phyloP scores from a whole-genome alignment of 2,797 vertebrate species.

The Rhadinocentrus ornatus region DNA sequence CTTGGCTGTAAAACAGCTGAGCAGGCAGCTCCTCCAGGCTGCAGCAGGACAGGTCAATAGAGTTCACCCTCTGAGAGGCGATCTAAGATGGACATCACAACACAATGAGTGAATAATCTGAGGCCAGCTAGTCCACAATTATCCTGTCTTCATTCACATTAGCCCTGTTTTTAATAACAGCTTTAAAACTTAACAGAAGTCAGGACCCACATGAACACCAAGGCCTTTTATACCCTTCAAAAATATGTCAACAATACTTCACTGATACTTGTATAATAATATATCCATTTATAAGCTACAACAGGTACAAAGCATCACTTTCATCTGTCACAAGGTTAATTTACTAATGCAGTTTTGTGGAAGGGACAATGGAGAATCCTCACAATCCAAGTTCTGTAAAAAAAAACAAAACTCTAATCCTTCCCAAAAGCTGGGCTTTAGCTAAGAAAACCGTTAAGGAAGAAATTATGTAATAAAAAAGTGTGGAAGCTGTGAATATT shows the following conservation, averaged over 20 bases:
- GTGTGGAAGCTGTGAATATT: too few species aligned
- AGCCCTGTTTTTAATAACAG: neutral
- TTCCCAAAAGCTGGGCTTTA: too few species aligned
- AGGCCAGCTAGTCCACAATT: too few species aligned
- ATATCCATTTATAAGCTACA: neutral
- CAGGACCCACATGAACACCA: neutral
- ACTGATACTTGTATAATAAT: neutral
- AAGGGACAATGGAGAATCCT: neutral
- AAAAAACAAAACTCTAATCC: neutral
- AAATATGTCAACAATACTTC: neutral
- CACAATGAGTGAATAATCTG: neutral
- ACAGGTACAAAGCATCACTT: neutral
- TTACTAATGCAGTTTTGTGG: neutral
- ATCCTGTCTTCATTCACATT: neutral
- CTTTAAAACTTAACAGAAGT: neutral
- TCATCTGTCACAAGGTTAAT: neutral
- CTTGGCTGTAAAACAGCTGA: conserved; percentile 97
- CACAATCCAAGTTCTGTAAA: neutral
- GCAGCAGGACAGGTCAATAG: conserved; percentile 96
- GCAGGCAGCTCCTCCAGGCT: conserved; percentile 94
- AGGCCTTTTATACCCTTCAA: neutral
- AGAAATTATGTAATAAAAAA: too few species aligned
- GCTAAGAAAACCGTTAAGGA: too few species aligned
- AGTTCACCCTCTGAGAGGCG: conserved; percentile 96
- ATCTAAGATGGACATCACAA: conserved; percentile 76